Base-by-base conservation (phyloP, 2,113 vertebrate species). In the Podarcis cretensis region DNA sequence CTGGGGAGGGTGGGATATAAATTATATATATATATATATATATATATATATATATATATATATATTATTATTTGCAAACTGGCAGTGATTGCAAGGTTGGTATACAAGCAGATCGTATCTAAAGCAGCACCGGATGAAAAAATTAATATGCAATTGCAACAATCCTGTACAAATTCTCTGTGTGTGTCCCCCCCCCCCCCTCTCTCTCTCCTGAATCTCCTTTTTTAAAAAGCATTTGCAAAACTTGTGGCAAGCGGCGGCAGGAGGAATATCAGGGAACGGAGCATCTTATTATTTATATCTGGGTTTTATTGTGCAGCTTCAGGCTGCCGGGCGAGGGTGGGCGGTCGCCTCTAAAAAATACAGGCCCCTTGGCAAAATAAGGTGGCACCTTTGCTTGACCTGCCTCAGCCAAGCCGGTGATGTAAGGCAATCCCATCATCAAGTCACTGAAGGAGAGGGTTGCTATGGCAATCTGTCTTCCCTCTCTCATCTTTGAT, bases 401-500 rank as follows among this genome's bases (percentile, higher is more conserved):
- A 25, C 85, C 54, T 35, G 2, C 37, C 37, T 68, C 27, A 48
- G 20, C 27, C 43, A 21, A n/a, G 40, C 63, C 37, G 32, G 27
- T 23, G 30, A 59, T 32, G 59, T 37, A 59, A 76, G 32, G 84
- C 84, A 27, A 63, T 54, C 48, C 48, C 48, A 23, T 27, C 16
- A n/a, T 43, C 57, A 63, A 12, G 27, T 86, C 75, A 79, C 63
- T 37, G 27, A 37, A 23, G 18, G 63, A 23, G 25, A 86, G 40
- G 85, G 85, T 86, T 86, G 76, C 85, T 79, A 86, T 86, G 75
- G 85, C 74, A 86, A 86, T 68, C 16, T 35, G 8, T 8, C 59
- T 23, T 43, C 37, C 35, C 74, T 30, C 74, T 30, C 71, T 20
- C 18, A 1, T 43, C 84, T 78, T 77, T 48, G 43, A 59, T 85